Evolutionary conservation across 2,888 invertebrate genomes (phyloP).

Genomic region (Dasypolia templi): DNA sequence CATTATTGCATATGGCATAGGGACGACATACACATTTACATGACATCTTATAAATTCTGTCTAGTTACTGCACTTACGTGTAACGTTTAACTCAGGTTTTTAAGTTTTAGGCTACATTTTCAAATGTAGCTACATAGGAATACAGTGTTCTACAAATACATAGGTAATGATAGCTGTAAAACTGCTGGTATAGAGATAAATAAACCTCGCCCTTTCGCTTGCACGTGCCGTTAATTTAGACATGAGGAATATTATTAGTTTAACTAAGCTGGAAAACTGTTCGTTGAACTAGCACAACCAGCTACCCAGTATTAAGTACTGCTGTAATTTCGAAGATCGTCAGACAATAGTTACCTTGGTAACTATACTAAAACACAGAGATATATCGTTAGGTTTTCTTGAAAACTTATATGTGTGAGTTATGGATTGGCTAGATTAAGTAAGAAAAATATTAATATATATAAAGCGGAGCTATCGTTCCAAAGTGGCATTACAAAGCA

Average conservation of each 20-base stretch:
- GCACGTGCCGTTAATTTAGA: neutral
- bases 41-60: conserved; percentile 4
- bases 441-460: too few species aligned
- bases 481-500: too few species aligned
- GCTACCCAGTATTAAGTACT: neutral
- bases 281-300: too few species aligned
- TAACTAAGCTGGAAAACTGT: neutral
- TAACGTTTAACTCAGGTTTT: neutral
- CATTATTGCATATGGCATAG: conserved; percentile 43
- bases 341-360: conserved; percentile 2
- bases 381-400: conserved; percentile 5
- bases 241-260: neutral
- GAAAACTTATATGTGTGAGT: too few species aligned
- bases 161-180: neutral
- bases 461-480: too few species aligned
- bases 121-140: neutral
- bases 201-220: neutral
- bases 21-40: conserved; percentile 11
- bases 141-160: neutral
- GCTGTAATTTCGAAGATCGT: neutral
- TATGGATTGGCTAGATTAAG: too few species aligned
- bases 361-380: too few species aligned
- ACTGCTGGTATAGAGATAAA: neutral
- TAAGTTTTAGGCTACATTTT: too few species aligned
- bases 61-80: neutral